Evolutionary conservation across 2,888 invertebrate genomes (phyloP), one percentile per base, ranked within the genome.

Genomic region (Sphaerophoria taeniata): DNA sequence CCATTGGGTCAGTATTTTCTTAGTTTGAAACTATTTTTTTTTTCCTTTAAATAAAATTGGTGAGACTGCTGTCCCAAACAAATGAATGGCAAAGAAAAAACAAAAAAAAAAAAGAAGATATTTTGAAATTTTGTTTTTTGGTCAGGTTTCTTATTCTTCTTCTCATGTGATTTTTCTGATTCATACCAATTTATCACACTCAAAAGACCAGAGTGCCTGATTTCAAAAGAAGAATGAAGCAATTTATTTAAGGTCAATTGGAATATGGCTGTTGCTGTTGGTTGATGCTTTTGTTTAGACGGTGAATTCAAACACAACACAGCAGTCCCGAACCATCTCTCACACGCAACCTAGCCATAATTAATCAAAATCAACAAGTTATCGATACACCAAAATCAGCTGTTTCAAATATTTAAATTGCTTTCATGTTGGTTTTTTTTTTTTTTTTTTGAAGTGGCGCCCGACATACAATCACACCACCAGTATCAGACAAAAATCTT

Each of bases 11-110:
- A 34, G 43, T 65, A 36, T 84, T 74, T 47, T 83, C 58, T 34
- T 84, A 79, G 51, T 74, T 70, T n/a, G n/a, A n/a, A n/a, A n/a
- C n/a, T n/a, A 7, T 74, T 74, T 74, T 65, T 39, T 58, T 36
- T 45, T 43, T 6, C 9, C 39, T 36, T 39, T 67, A 53, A 53
- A 24, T 49, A 56, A 45, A 73, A 56, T 73, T 56, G 63, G 43
- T 83, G 71, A 39, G 79, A 75, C 79, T 84, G 61, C 31, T 67
- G 67, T 63, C 69, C 69, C 60, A 76, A 76, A 72, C 69, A 75
- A 72, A 79, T 84, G 75, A 84, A 79, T 84, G 80, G 69, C 84
- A 84, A 71, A 75, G 80, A 80, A 84, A 84, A 80, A 80, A 80
- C 79, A 5, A 24, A 53, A 39, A 67, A 71, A 80, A 84, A 80